These are phyloP conservation scores for Gasteruption jaculator DNA, from an alignment of 2,888 invertebrate species.

Conservation along the genomic window DNA sequence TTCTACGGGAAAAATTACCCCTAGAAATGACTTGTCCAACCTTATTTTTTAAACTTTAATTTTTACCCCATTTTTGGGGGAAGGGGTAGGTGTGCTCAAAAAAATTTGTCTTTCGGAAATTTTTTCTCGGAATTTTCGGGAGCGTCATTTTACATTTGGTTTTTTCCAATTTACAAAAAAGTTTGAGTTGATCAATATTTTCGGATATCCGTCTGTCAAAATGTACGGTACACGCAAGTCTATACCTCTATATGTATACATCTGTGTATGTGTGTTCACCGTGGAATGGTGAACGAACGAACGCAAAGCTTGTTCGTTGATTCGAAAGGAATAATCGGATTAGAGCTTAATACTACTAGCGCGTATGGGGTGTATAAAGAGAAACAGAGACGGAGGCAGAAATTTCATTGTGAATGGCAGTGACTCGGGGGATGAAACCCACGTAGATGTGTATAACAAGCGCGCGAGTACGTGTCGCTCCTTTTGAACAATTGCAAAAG, in stretches of 20 bases:
- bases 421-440: constrained; percentile 34
- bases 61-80: too few relatives aligned
- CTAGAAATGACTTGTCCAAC: too few relatives aligned
- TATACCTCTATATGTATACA: background rate
- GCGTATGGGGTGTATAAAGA: constrained; percentile 21
- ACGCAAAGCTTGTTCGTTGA: constrained; percentile 23
- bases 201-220: too few relatives aligned
- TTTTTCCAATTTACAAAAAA: too few relatives aligned
- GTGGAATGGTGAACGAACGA: constrained; percentile 4
- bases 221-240: background rate
- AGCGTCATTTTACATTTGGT: too few relatives aligned
- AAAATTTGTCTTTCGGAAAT: too few relatives aligned
- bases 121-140: too few relatives aligned
- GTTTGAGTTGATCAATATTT: too few relatives aligned
- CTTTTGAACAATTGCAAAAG: background rate
- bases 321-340: constrained; percentile 36
- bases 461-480: constrained; percentile 10
- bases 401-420: constrained; percentile 31
- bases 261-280: background rate
- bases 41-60: too few relatives aligned
- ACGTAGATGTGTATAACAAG: constrained; percentile 20
- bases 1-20: too few relatives aligned
- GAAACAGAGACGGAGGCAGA: too few relatives aligned
- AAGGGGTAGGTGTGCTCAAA: too few relatives aligned
- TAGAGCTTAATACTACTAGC: constrained; percentile 26